Evolutionary conservation across 2,888 invertebrate species (phyloP), one percentile per base, ranked within the genome.

Genomic region (Gisinianus flammeolus): DNA sequence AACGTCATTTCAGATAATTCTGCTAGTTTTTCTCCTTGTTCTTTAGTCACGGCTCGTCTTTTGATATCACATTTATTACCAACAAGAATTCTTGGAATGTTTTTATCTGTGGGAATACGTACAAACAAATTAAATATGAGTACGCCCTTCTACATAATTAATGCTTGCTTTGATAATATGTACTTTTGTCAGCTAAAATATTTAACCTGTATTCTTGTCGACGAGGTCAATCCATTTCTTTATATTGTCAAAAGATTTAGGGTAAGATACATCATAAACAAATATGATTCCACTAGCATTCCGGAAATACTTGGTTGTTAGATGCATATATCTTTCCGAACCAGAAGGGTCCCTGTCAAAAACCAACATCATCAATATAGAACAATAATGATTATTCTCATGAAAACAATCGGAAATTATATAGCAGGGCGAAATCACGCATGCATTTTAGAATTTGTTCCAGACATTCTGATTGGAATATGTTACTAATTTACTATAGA

Each of bases 51-150:
- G 10, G 52, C n/a, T 77, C 68, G 28, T 31, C 76, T 31, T 16
- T 33, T 31, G n/a, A 71, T 77, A 76, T 79, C 79, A 79, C 77
- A 77, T 75, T 79, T 79, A 58, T 79, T 79, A 28, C 77, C 79
- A 28, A 79, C 73, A 24, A 79, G 67, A n/a, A 77, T 24, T 70
- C 35, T 74, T 22, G 71, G 67, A 28, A 73, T 24, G 19, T 26
- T 78, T 24, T 33, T 31, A 67, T 69, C 76, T 77, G 58, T 8
- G n/a, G n/a, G n/a, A n/a, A n/a, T n/a, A n/a, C n/a, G n/a, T n/a
- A n/a, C n/a, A n/a, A n/a, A 30, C 19, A 24, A 75, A 75, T 35
- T 19, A 44, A n/a, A n/a, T n/a, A n/a, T n/a, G n/a, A n/a, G n/a
- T n/a, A n/a, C n/a, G n/a, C n/a, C n/a, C n/a, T n/a, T n/a, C n/a